Evolutionary conservation across 1,140 invertebrate genomes (phyloP).

Genomic region (Myzus persicae): DNA sequence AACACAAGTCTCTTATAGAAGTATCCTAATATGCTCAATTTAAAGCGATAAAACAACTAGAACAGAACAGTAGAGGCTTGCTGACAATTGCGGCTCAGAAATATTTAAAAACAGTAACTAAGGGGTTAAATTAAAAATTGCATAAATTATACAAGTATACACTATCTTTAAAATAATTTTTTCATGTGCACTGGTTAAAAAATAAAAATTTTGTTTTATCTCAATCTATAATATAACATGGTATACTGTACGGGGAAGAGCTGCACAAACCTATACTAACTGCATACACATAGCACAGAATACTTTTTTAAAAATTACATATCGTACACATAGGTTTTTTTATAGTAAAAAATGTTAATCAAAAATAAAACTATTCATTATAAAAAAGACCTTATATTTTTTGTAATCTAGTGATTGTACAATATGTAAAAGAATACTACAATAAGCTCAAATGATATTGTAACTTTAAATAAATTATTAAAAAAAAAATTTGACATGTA

Average conservation of each 20-base stretch:
- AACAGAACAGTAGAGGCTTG: not conserved
- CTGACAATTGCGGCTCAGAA: not conserved
- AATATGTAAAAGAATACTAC: too few species aligned
- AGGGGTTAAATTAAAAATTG: not conserved
- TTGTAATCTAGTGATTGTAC: too few species aligned
- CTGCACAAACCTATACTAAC: not conserved
- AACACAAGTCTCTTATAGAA: not conserved
- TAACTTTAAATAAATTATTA: too few species aligned
- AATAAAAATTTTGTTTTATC: not conserved
- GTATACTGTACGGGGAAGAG: too few species aligned
- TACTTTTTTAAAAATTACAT: not conserved
- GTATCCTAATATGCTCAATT: not conserved
- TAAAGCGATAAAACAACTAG: not conserved
- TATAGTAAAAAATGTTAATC: too few species aligned
- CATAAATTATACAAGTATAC: not conserved
- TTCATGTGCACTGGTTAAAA: not conserved
- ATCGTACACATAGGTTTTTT: not conserved
- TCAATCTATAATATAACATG: not conserved
- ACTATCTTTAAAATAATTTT: not conserved
- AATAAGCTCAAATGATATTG: too few species aligned
- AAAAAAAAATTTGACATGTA: too few species aligned
- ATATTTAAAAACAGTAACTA: not conserved
- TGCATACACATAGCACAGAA: not conserved
- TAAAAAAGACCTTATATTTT: too few species aligned
- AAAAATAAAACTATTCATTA: not conserved